phyloP scores from a whole-genome alignment of 1,140 invertebrate genomes.

The Papilio polyxenes region DNA sequence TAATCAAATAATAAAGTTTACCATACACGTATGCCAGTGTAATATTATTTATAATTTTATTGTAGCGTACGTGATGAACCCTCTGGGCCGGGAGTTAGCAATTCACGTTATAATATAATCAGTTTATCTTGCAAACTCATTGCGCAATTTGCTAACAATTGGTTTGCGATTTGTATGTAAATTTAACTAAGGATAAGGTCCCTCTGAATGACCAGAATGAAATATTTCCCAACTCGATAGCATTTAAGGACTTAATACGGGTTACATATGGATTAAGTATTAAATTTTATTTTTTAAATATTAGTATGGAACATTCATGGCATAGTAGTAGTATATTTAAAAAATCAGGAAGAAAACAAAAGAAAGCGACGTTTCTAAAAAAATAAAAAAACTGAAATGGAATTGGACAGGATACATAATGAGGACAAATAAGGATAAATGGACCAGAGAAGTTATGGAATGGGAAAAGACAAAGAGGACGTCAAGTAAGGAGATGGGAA shows the following conservation, averaged over 20 bases:
- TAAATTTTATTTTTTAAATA: neutral
- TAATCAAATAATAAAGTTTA: neutral
- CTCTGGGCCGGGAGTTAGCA: neutral
- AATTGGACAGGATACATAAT: no score
- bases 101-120: slow-evolving; percentile 6
- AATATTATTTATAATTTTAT: neutral
- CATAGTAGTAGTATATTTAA: no score
- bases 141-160: slow-evolving; percentile 8
- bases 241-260: neutral
- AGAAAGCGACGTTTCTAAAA: no score
- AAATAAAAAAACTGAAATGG: no score
- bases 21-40: neutral
- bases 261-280: neutral
- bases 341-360: no score
- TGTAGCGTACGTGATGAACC: neutral
- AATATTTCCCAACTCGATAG: neutral
- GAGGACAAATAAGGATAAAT: no score
- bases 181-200: neutral
- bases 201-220: neutral
- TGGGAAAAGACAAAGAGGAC: no score
- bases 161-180: slow-evolving; percentile 1
- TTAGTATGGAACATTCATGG: neutral
- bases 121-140: neutral
- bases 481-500: no score
- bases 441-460: no score